Percentiles rank a stretch among this genome's conserved stretches.
These are phyloP conservation scores for Zygothrica quintamaculata DNA, from an alignment of 2,888 invertebrate species.

Conservation along the genomic window DNA sequence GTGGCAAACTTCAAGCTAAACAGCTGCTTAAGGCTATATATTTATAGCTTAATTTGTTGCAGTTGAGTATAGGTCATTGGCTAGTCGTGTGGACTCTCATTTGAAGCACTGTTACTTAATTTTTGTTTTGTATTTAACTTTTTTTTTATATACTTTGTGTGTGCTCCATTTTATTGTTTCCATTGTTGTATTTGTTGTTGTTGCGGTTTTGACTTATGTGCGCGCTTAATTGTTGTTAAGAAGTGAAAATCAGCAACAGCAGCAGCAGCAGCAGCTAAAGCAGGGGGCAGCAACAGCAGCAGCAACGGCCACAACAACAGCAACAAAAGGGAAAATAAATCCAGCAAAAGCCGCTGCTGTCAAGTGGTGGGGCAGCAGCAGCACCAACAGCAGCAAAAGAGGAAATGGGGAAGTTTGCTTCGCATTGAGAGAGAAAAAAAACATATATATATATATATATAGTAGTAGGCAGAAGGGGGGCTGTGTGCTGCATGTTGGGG, in stretches of 20 bases:
- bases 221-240: slow-evolving; percentile 80
- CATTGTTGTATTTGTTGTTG: slow-evolving; percentile 63
- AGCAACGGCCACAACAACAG: slow-evolving; percentile 3
- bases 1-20: too few species aligned
- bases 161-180: slow-evolving; percentile 73
- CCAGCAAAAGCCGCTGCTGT: slow-evolving; percentile 66
- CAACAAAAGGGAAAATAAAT: slow-evolving; percentile 67
- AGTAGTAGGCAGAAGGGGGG: neutral
- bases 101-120: slow-evolving; percentile 5
- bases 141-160: slow-evolving; percentile 48
- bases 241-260: slow-evolving; percentile 76
- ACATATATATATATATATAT: too few species aligned
- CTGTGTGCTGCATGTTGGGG: neutral
- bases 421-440: neutral
- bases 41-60: too few species aligned
- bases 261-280: slow-evolving; percentile 23
- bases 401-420: neutral
- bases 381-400: neutral
- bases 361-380: slow-evolving; percentile 52
- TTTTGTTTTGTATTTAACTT: slow-evolving; percentile 22
- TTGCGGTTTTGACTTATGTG: slow-evolving; percentile 79
- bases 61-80: slow-evolving; percentile 32
- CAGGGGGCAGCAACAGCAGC: slow-evolving; percentile 14
- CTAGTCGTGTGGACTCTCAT: slow-evolving; percentile 9
- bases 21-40: too few species aligned